These are phyloP conservation scores for Papilio dardanus DNA, from an alignment of 1,140 invertebrate species.

Conservation along the genomic window DNA sequence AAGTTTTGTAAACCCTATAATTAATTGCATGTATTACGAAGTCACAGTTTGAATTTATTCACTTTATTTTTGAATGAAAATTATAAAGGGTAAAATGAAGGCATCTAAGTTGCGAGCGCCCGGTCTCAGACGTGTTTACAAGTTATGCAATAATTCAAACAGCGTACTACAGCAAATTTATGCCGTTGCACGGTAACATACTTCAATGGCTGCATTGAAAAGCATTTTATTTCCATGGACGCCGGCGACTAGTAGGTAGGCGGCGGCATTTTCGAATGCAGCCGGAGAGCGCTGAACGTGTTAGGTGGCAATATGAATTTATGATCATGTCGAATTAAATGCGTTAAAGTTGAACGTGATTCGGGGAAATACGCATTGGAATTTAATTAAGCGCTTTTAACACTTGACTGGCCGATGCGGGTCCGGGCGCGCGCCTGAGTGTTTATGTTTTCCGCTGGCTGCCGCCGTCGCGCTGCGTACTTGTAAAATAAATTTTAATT, in stretches of 20 bases:
- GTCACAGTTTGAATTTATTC: constrained; percentile 11
- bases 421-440: constrained; percentile 49
- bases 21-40: constrained; percentile 16
- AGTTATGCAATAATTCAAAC: constrained; percentile 80
- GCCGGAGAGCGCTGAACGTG: constrained; percentile 57
- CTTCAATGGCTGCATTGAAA: constrained; percentile 77
- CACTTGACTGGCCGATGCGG: constrained; percentile 56
- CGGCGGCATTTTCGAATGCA: constrained; percentile 69
- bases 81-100: constrained; percentile 63
- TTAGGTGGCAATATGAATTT: constrained; percentile 73
- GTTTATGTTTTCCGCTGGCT: constrained; percentile 45
- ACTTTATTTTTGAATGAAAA: constrained; percentile 53
- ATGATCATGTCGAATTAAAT: constrained; percentile 73
- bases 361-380: constrained; percentile 63
- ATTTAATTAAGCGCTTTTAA: constrained; percentile 72
- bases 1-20: constrained; percentile 35
- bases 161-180: constrained; percentile 75
- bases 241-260: constrained; percentile 57
- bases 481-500: constrained; percentile 40
- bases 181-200: constrained; percentile 74
- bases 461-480: constrained; percentile 35
- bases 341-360: constrained; percentile 69
- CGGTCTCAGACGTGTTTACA: constrained; percentile 75
- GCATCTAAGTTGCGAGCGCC: constrained; percentile 55
- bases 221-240: constrained; percentile 78